phyloP scores from a whole-genome alignment of 2,113 vertebrate species.

The Brachypteracias leptosomus region DNA sequence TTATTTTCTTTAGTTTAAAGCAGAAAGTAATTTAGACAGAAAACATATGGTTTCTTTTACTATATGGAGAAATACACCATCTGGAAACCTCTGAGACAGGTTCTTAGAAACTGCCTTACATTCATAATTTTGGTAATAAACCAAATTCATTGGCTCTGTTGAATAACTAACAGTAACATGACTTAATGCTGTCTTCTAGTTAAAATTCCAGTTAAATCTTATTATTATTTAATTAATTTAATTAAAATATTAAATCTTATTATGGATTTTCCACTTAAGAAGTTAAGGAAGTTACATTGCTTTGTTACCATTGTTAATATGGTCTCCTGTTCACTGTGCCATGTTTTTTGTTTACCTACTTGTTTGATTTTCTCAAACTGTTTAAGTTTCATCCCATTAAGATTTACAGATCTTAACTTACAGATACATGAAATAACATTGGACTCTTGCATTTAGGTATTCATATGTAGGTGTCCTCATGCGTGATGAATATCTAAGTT shows the following conservation, averaged over 20 bases:
- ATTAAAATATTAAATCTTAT: background rate
- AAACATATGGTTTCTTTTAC: conserved; percentile 15
- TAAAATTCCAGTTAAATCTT: background rate
- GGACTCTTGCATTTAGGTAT: background rate
- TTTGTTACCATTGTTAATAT: background rate
- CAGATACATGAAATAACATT: background rate
- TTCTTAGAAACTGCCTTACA: background rate
- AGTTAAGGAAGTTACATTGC: background rate
- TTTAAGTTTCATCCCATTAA: background rate
- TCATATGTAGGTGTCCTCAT: background rate
- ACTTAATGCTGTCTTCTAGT: background rate
- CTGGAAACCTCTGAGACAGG: background rate
- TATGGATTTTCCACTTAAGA: background rate
- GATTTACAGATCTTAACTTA: background rate
- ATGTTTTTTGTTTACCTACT: background rate
- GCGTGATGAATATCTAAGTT: background rate
- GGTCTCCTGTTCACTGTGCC: background rate
- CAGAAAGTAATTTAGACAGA: background rate
- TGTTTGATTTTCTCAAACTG: background rate
- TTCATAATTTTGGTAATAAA: conserved; percentile 29
- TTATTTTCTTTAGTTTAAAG: background rate
- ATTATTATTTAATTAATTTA: background rate
- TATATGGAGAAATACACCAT: conserved; percentile 20
- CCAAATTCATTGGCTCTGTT: background rate
- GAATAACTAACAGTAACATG: background rate